These are phyloP conservation scores for Tiliacea citrago DNA, from an alignment of 2,888 invertebrate genomes.

Conservation along the genomic window DNA sequence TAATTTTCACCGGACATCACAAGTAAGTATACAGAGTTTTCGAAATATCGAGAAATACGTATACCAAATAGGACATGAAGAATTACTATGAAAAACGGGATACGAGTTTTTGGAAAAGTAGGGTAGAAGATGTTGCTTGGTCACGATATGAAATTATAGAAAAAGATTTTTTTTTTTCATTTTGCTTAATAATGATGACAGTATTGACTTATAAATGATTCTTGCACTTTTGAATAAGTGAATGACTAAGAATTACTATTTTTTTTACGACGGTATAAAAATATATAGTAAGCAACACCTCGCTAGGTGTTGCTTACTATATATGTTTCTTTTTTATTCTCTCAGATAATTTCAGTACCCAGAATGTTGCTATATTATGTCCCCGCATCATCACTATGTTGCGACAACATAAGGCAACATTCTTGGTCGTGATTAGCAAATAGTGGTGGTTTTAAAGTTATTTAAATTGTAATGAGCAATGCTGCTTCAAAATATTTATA, in stretches of 20 bases:
- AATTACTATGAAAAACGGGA: conserved; percentile 1
- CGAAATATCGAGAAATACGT: conserved; percentile 30
- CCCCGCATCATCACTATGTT: too few relatives aligned
- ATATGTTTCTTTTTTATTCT: too few relatives aligned
- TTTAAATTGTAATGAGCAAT: background rate
- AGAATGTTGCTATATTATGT: too few relatives aligned
- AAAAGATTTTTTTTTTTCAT: background rate
- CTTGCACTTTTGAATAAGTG: background rate
- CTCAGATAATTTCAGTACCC: too few relatives aligned
- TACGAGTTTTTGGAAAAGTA: conserved; percentile 12
- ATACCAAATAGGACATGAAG: conserved; percentile 7
- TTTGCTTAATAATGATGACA: background rate
- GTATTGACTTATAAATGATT: background rate
- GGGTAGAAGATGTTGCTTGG: background rate
- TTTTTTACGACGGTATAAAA: background rate
- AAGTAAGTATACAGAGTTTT: conserved; percentile 24
- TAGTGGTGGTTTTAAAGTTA: background rate
- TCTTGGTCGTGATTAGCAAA: too few relatives aligned
- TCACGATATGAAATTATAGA: background rate
- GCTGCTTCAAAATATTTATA: background rate
- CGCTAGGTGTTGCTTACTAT: too few relatives aligned
- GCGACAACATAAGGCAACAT: background rate
- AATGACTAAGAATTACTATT: conserved; percentile 1
- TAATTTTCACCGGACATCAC: conserved; percentile 23
- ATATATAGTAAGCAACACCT: too few relatives aligned